A percentile compares a stretch with the other conserved stretches of the same genome.
Conservation (phyloP, 1,140 invertebrate species). For the Callitettix versicolor region DNA sequence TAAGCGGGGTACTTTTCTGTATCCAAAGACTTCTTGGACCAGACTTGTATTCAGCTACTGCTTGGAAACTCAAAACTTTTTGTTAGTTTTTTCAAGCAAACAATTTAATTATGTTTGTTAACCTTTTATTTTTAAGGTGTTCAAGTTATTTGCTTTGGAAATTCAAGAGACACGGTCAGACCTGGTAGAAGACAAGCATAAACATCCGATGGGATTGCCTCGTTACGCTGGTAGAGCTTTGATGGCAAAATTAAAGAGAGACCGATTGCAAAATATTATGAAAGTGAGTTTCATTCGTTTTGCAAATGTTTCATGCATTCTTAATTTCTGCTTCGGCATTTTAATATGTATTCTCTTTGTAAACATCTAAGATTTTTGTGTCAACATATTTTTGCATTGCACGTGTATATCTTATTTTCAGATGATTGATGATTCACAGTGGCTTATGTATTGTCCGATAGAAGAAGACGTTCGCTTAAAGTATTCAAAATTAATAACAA, state of each 20-base stretch:
- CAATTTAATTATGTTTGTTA: too few relatives aligned
- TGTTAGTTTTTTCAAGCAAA: too few relatives aligned
- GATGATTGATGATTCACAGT: slow-evolving; percentile 55
- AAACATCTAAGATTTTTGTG: too few relatives aligned
- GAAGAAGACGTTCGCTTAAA: slow-evolving; percentile 58
- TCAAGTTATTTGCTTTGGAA: slow-evolving; percentile 65
- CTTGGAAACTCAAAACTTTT: too few relatives aligned
- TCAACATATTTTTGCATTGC: too few relatives aligned
- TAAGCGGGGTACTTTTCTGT: too few relatives aligned
- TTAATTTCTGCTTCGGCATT: neutral
- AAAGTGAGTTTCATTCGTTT: slow-evolving; percentile 10
- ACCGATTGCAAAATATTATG: slow-evolving; percentile 35
- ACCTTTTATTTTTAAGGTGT: slow-evolving; percentile 57
- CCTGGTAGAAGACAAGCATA: slow-evolving; percentile 47
- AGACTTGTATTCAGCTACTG: too few relatives aligned
- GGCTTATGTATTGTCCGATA: slow-evolving; percentile 55
- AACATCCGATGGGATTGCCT: slow-evolving; percentile 51
- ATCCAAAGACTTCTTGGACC: too few relatives aligned
- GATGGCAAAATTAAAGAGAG: slow-evolving; percentile 48
- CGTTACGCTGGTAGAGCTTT: slow-evolving; percentile 57
- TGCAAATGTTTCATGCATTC: too few relatives aligned
- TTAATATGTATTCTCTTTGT: neutral
- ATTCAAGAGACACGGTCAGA: slow-evolving; percentile 61
- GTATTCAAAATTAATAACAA: slow-evolving; percentile 48
- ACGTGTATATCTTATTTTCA: slow-evolving; percentile 29